Evolutionary conservation across 1,140 invertebrate genomes (phyloP).

Genomic region (Ips nitidus): DNA sequence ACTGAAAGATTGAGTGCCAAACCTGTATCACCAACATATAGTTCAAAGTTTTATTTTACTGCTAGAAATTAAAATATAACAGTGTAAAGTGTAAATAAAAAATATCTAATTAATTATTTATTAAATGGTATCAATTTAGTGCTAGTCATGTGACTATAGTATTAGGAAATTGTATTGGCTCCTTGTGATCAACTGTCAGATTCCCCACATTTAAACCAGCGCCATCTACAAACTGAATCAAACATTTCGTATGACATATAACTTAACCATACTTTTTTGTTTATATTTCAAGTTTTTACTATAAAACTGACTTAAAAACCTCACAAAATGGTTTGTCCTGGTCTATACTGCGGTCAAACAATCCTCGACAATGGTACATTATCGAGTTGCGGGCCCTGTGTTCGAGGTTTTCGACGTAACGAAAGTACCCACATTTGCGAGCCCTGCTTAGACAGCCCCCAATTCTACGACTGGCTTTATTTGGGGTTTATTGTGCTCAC

Average conservation of each 20-base stretch:
- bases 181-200: too few relatives aligned
- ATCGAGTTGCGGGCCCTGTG: slow-evolving; percentile 83
- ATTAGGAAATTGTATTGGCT: too few relatives aligned
- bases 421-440: slow-evolving; percentile 67
- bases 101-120: too few relatives aligned
- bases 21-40: slow-evolving; percentile 42
- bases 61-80: slow-evolving; percentile 47
- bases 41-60: slow-evolving; percentile 49
- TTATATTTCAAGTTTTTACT: too few relatives aligned
- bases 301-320: neutral
- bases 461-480: slow-evolving; percentile 93
- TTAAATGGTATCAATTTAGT: too few relatives aligned
- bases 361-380: slow-evolving; percentile 66
- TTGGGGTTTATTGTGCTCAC: slow-evolving; percentile 89
- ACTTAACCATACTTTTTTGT: too few relatives aligned
- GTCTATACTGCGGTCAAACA: slow-evolving; percentile 81
- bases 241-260: too few relatives aligned
- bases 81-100: too few relatives aligned
- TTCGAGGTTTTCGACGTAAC: slow-evolving; percentile 74
- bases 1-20: slow-evolving; percentile 43
- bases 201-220: too few relatives aligned
- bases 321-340: slow-evolving; percentile 65
- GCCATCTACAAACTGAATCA: too few relatives aligned
- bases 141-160: too few relatives aligned
- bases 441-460: slow-evolving; percentile 72